Percentiles rank a stretch among this genome's conserved stretches.
Evolutionary conservation across 23 tunicate species (phyloP).

Genomic region (Diplosoma virens): DNA sequence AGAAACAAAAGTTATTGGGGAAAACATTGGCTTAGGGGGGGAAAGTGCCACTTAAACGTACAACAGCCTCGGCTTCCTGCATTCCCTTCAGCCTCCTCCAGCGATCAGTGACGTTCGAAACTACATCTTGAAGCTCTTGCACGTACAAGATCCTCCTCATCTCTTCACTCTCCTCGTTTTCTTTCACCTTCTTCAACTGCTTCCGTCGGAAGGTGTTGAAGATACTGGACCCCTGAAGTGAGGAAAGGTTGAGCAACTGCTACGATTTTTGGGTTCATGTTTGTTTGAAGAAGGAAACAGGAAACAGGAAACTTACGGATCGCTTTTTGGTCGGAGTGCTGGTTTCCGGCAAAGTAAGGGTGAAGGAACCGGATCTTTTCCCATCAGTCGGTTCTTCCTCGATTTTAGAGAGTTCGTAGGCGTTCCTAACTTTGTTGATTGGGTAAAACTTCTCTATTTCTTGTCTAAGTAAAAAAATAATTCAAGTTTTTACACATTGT

Average conservation of each 20-base stretch:
- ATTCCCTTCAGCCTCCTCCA: constrained; percentile 85
- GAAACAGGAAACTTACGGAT: constrained; percentile 27
- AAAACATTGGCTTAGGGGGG: not conserved
- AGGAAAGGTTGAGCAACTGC: not conserved
- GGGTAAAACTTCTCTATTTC: constrained; percentile 72
- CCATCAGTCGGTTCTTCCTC: not conserved
- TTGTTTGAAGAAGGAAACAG: not conserved
- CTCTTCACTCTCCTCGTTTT: constrained; percentile 48
- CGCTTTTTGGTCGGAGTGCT: constrained; percentile 33
- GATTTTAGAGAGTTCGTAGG: constrained; percentile 54
- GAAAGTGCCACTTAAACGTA: constrained; percentile 7
- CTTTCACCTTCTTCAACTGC: constrained; percentile 73
- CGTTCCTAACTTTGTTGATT: constrained; percentile 51
- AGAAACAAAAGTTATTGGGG: not conserved
- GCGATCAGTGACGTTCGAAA: constrained; percentile 71
- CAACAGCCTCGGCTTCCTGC: constrained; percentile 71
- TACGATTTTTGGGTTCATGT: not conserved
- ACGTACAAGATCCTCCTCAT: constrained; percentile 75
- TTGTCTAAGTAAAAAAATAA: constrained; percentile 52
- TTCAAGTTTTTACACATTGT: too few species aligned
- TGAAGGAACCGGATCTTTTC: constrained; percentile 41
- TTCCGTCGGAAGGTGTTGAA: constrained; percentile 69
- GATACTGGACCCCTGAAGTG: constrained; percentile 38
- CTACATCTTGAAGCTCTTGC: constrained; percentile 75
- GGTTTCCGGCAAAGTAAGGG: constrained; percentile 4